Evolutionary conservation across 1,140 invertebrate species (phyloP).

Genomic region (Hyphantria cunea): DNA sequence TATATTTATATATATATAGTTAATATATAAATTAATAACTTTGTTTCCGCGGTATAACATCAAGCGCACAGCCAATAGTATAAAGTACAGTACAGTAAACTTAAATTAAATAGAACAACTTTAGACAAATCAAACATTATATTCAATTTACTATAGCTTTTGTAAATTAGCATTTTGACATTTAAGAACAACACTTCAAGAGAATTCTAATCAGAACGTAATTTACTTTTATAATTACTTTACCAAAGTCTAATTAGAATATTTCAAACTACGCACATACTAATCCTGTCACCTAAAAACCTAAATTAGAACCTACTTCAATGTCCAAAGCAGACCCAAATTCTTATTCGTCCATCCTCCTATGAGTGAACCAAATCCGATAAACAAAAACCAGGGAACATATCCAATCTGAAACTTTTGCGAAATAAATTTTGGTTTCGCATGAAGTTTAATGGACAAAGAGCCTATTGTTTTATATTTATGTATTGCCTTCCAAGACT

Average conservation of each 20-base stretch:
- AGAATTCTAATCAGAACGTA: no score
- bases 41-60: no score
- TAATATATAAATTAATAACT: no score
- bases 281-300: constrained; percentile 13
- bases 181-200: no score
- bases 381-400: constrained; percentile 28
- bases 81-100: no score
- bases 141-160: no score
- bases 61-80: no score
- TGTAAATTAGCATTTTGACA: no score
- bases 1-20: no score
- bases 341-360: constrained; percentile 8
- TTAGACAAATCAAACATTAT: no score
- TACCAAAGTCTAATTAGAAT: constrained; percentile 2
- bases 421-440: constrained; percentile 37
- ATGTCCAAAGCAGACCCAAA: constrained; percentile 18
- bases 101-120: no score
- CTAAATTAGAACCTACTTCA: constrained; percentile 27
- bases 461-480: constrained; percentile 51
- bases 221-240: constrained; percentile 8
- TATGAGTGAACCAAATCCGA: constrained; percentile 6
- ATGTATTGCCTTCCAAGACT: constrained; percentile 44
- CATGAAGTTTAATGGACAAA: constrained; percentile 44
- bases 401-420: constrained; percentile 43
- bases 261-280: constrained; percentile 9